Percentiles rank a stretch among this genome's conserved stretches.
phyloP scores from a whole-genome alignment of 2,113 vertebrate species.

The Psammodynastes pulverulentus region DNA sequence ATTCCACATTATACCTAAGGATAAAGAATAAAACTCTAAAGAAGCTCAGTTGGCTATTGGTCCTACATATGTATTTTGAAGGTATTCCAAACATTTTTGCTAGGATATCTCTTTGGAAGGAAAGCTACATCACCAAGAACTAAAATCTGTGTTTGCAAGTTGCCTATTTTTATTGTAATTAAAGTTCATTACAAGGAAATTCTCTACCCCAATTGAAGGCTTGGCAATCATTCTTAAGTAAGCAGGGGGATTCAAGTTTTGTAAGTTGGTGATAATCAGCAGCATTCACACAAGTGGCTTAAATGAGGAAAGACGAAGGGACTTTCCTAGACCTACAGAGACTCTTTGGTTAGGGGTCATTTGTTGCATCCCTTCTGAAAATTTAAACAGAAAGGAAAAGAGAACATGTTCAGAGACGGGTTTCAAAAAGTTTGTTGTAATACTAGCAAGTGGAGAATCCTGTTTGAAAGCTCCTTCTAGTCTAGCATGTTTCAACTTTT shows the following conservation, averaged over 20 bases:
- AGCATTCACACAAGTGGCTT: background rate
- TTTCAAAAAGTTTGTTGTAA: background rate
- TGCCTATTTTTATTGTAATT: background rate
- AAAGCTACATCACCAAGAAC: background rate
- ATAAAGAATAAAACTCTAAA: background rate
- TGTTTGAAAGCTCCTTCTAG: slow-evolving; percentile 22
- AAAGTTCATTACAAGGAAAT: background rate
- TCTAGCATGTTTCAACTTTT: background rate
- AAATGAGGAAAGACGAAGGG: background rate
- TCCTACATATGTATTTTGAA: background rate
- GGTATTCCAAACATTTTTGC: background rate
- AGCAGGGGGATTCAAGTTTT: background rate
- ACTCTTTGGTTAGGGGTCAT: background rate
- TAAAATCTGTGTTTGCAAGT: background rate
- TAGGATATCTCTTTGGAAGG: background rate
- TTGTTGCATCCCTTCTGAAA: background rate
- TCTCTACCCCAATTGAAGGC: background rate
- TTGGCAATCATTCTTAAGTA: background rate
- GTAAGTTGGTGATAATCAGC: background rate
- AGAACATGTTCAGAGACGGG: background rate
- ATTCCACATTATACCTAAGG: background rate
- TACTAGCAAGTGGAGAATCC: background rate
- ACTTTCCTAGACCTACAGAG: no score
- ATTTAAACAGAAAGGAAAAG: background rate
- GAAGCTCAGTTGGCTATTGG: background rate